phyloP scores from a whole-genome alignment of 2,888 invertebrate genomes.

The Serrognathus titanus region DNA sequence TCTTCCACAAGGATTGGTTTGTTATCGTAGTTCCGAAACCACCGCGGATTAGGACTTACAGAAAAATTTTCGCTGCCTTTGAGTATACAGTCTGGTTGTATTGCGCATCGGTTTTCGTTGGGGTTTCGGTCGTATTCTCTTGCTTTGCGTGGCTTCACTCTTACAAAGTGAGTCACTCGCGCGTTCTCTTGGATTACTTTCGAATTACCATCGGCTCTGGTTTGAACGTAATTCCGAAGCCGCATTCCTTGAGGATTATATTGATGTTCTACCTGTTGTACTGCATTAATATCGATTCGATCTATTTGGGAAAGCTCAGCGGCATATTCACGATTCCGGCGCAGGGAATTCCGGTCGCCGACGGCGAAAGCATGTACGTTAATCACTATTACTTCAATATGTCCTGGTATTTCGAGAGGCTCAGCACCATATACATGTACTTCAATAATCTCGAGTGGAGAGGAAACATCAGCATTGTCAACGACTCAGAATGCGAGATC shows the following conservation, averaged over 20 bases:
- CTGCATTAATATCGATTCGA: slow-evolving; percentile 21
- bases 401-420: slow-evolving; percentile 14
- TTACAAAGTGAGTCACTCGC: not conserved
- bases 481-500: slow-evolving; percentile 3
- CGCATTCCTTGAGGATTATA: slow-evolving; percentile 15
- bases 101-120: not conserved
- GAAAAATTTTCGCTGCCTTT: slow-evolving; percentile 11
- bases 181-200: slow-evolving; percentile 5
- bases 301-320: slow-evolving; percentile 28
- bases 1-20: slow-evolving; percentile 6
- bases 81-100: slow-evolving; percentile 8
- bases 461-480: slow-evolving; percentile 5
- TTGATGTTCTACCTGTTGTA: slow-evolving; percentile 21
- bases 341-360: slow-evolving; percentile 7
- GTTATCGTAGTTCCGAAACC: slow-evolving; percentile 10
- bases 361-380: slow-evolving; percentile 7
- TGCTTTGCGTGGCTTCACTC: not conserved
- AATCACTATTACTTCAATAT: slow-evolving; percentile 11
- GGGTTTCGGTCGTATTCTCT: slow-evolving; percentile 1
- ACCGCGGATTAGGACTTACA: slow-evolving; percentile 3
- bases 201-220: slow-evolving; percentile 5
- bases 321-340: slow-evolving; percentile 21
- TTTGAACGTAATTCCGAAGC: slow-evolving; percentile 3
- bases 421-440: not conserved
- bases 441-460: slow-evolving; percentile 6